A percentile compares a stretch with the other conserved stretches of the same genome.
phyloP scores from a whole-genome alignment of 2,797 vertebrate genomes.

The Paguma larvata region DNA sequence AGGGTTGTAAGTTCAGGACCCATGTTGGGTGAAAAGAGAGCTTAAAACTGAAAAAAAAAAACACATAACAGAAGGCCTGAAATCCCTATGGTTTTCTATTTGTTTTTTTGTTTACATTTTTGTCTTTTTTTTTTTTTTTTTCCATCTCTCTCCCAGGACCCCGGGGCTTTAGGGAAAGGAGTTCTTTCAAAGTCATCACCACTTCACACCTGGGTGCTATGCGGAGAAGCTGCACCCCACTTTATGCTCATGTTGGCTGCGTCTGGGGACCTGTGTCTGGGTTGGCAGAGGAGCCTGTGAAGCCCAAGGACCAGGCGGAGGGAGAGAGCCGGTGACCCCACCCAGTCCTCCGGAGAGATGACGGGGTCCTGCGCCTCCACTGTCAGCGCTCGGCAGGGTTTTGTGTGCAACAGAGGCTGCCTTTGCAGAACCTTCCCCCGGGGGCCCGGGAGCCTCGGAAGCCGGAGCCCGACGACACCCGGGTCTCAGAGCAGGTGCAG shows the following conservation, averaged over 20 bases:
- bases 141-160: not conserved
- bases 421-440: too few species aligned
- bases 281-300: not conserved
- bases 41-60: not conserved
- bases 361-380: not conserved
- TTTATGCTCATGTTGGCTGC: not conserved
- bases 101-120: too few species aligned
- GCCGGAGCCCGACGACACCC: accelerated
- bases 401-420: too few species aligned
- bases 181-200: not conserved
- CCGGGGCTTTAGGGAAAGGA: not conserved
- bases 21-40: not conserved
- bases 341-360: not conserved
- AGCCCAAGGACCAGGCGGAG: not conserved
- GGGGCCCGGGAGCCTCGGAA: not conserved
- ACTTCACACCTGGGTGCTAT: not conserved
- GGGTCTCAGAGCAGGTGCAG: not conserved
- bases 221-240: not conserved
- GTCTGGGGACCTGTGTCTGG: not conserved
- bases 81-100: too few species aligned
- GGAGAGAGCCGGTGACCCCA: not conserved
- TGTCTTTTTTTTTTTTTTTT: not conserved
- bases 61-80: too few species aligned
- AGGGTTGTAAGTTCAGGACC: too few species aligned
- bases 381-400: not conserved